Evolutionary conservation across 2,113 vertebrate genomes (phyloP).

Genomic region (Platysternon megacephalum): DNA sequence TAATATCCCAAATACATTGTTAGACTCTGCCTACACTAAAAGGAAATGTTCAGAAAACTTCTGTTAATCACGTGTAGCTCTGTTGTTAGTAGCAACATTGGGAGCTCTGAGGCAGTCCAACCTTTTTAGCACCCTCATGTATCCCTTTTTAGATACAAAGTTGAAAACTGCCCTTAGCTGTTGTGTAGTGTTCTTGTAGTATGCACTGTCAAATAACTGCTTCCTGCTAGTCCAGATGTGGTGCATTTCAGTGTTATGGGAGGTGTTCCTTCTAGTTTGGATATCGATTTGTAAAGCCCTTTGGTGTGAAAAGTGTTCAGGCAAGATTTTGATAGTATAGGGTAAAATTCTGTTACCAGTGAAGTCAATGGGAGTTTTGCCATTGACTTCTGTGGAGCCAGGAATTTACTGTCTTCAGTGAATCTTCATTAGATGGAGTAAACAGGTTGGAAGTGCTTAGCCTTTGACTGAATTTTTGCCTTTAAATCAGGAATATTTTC

Average conservation of each 20-base stretch:
- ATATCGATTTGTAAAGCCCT: not conserved
- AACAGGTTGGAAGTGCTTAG: not conserved
- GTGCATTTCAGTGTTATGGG: not conserved
- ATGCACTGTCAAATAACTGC: not conserved
- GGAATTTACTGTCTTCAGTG: not conserved
- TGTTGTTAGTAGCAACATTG: not conserved
- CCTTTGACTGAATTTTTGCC: not conserved
- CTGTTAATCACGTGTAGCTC: not conserved
- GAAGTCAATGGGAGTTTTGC: not conserved
- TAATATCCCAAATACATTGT: not conserved
- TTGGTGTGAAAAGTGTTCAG: rapidly evolving
- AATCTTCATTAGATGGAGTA: not conserved
- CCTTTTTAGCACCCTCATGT: not conserved
- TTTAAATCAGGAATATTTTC: not conserved
- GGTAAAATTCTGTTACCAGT: not conserved
- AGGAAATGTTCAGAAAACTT: not conserved
- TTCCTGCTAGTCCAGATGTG: not conserved
- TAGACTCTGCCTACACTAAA: not conserved
- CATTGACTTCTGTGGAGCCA: not conserved
- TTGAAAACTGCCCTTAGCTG: not conserved
- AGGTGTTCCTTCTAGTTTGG: not conserved
- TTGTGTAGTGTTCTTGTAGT: not conserved
- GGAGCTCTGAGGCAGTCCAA: not conserved
- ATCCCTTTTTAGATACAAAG: not conserved
- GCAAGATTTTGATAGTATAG: not conserved